Percentiles rank a stretch among this genome's conserved stretches.
phyloP scores from a whole-genome alignment of 2,888 invertebrate genomes.

The Gymnosoma rotundatum region DNA sequence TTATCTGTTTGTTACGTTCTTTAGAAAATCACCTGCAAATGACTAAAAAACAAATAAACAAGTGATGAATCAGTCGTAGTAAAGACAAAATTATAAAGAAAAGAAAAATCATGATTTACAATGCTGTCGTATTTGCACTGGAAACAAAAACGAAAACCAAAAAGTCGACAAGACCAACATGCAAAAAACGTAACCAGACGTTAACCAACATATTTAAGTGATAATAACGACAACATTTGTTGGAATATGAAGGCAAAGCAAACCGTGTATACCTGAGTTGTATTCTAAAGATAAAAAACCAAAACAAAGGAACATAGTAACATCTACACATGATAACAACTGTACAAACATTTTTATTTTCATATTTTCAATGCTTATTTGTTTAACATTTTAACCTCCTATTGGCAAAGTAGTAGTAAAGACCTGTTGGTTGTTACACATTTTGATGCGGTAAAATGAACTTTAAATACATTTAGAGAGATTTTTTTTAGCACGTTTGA shows the following conservation, averaged over 20 bases:
- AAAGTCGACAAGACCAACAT: not conserved
- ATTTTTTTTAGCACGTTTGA: not conserved
- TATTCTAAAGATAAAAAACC: not conserved
- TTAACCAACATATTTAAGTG: not conserved
- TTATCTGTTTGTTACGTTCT: too few relatives aligned
- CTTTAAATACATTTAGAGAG: conserved; percentile 36
- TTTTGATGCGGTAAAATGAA: conserved; percentile 46
- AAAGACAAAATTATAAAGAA: too few relatives aligned
- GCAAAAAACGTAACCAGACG: not conserved
- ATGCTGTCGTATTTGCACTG: too few relatives aligned
- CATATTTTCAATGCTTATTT: not conserved
- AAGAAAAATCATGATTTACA: too few relatives aligned
- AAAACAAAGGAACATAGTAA: not conserved
- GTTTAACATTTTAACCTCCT: not conserved
- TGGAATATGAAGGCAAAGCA: not conserved
- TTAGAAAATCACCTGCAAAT: too few relatives aligned
- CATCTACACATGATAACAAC: not conserved
- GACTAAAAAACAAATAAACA: too few relatives aligned
- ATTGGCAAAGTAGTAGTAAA: not conserved
- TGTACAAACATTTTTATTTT: not conserved
- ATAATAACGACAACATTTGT: not conserved
- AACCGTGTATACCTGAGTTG: not conserved
- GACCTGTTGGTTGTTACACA: conserved; percentile 5
- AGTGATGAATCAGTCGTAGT: too few relatives aligned
- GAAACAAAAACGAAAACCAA: not conserved